These are phyloP conservation scores for Ectemnius cavifrons DNA, from an alignment of 2,888 invertebrate genomes.

Conservation along the genomic window DNA sequence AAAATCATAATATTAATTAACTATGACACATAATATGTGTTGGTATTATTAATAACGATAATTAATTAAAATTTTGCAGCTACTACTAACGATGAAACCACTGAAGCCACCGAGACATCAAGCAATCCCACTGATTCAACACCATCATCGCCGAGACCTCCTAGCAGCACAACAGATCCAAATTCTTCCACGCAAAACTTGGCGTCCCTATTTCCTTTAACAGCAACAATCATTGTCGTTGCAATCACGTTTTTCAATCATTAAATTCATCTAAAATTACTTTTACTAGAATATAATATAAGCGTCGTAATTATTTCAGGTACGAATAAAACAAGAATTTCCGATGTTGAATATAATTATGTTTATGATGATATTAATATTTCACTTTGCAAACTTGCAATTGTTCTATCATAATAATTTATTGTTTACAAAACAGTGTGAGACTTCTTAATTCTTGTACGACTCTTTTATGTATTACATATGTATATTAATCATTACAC, in stretches of 20 bases:
- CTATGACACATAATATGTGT: no score
- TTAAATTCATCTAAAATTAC: slow-evolving; percentile 16
- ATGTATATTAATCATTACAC: no score
- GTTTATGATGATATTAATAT: no score
- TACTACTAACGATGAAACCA: slow-evolving; percentile 4
- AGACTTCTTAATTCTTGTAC: no score
- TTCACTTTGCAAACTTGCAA: no score
- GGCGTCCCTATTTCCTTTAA: slow-evolving; percentile 10
- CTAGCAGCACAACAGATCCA: background rate
- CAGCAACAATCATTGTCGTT: slow-evolving; percentile 17
- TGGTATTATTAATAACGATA: no score
- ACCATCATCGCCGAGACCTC: background rate
- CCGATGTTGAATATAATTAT: no score
- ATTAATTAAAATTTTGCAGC: background rate
- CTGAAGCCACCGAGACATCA: background rate
- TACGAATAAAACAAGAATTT: background rate
- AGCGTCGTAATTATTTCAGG: slow-evolving; percentile 5
- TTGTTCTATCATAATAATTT: background rate
- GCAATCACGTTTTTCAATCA: slow-evolving; percentile 12
- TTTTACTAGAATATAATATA: slow-evolving; percentile 14
- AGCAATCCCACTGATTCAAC: slow-evolving; percentile 4
- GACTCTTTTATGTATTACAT: no score
- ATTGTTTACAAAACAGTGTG: no score
- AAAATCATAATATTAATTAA: background rate
- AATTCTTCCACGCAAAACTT: slow-evolving; percentile 12